phyloP scores from a whole-genome alignment of 1,140 invertebrate genomes.

The Drosophila azteca region DNA sequence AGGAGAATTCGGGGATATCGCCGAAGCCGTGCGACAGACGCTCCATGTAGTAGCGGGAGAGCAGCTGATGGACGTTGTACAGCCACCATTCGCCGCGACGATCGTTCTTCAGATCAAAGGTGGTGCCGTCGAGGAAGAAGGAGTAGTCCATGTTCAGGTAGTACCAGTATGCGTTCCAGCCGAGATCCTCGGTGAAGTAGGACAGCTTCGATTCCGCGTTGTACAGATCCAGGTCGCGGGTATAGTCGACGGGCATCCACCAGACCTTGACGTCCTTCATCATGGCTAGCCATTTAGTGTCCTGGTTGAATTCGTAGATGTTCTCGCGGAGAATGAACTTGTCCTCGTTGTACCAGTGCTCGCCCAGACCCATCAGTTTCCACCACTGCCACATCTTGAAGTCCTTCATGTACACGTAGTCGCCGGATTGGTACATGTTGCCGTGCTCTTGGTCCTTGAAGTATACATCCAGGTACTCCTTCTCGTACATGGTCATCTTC shows the following conservation, averaged over 20 bases:
- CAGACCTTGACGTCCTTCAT: conserved; percentile 71
- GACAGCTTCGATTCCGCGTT: conserved; percentile 86
- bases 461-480: conserved; percentile 86
- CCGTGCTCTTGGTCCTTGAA: conserved; percentile 86
- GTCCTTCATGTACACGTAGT: conserved; percentile 79
- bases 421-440: conserved; percentile 51
- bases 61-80: conserved; percentile 86
- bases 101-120: conserved; percentile 85
- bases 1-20: conserved; percentile 86
- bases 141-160: conserved; percentile 88
- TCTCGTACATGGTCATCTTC: conserved; percentile 78
- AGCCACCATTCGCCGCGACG: conserved; percentile 86
- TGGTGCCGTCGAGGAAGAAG: conserved; percentile 86
- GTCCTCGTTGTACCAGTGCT: conserved; percentile 70
- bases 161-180: conserved; percentile 89
- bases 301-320: conserved; percentile 63
- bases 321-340: conserved; percentile 77
- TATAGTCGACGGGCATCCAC: conserved; percentile 82
- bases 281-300: conserved; percentile 63
- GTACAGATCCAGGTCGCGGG: conserved; percentile 85
- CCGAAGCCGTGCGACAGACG: conserved; percentile 86
- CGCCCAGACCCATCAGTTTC: conserved; percentile 79
- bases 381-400: conserved; percentile 82
- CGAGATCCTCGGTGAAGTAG: conserved; percentile 90
- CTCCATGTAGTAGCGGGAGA: conserved; percentile 87